A percentile compares a stretch with the other conserved stretches of the same genome.
Conservation (phyloP, 1,140 invertebrate genomes). For the Manduca sexta region DNA sequence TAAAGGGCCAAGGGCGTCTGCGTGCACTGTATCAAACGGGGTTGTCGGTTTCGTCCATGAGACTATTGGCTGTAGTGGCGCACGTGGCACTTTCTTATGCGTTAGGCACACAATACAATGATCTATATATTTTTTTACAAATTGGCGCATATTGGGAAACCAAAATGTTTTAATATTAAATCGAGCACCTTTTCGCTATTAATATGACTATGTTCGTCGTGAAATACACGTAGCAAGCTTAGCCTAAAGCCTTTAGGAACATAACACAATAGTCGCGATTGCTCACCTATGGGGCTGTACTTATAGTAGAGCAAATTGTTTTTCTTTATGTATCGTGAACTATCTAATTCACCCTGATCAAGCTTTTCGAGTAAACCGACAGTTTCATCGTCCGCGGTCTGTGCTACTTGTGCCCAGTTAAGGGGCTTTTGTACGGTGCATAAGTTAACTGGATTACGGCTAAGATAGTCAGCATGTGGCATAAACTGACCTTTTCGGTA, state of each 20-base stretch:
- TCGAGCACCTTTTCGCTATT: too few relatives aligned
- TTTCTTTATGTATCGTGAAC: neutral
- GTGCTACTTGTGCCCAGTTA: slow-evolving; percentile 16
- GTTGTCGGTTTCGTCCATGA: slow-evolving; percentile 1
- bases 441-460: slow-evolving; percentile 21
- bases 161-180: too few relatives aligned
- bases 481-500: slow-evolving; percentile 35
- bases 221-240: slow-evolving; percentile 20
- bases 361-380: neutral
- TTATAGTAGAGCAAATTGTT: slow-evolving; percentile 9
- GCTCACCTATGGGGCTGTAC: slow-evolving; percentile 2
- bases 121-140: slow-evolving; percentile 11
- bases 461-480: slow-evolving; percentile 37
- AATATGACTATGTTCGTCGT: too few relatives aligned
- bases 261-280: slow-evolving; percentile 7
- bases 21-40: slow-evolving; percentile 13
- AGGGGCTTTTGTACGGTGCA: neutral
- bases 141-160: slow-evolving; percentile 16
- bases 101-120: slow-evolving; percentile 8
- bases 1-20: slow-evolving; percentile 21
- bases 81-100: slow-evolving; percentile 8
- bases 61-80: neutral
- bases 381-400: slow-evolving; percentile 7
- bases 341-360: slow-evolving; percentile 4
- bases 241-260: slow-evolving; percentile 16